phyloP scores from a whole-genome alignment of 2,797 vertebrate species.

The Acanthurus tractus region DNA sequence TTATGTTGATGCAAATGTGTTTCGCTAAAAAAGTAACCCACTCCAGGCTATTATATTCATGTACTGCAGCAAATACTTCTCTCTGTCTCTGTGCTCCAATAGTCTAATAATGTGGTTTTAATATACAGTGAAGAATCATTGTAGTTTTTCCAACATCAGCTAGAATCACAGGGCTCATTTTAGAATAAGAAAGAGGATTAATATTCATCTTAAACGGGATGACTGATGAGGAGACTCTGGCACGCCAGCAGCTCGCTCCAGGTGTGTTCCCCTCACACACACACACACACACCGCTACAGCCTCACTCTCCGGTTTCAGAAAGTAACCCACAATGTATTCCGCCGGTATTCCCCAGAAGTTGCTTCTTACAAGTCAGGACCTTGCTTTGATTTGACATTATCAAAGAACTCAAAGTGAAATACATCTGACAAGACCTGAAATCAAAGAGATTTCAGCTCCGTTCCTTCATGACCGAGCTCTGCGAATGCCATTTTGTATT shows the following conservation, averaged over 20 bases:
- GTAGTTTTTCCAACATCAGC: conserved; percentile 9
- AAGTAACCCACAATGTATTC: conserved; percentile 44
- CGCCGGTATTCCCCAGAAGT: conserved; percentile 57
- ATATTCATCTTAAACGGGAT: conserved; percentile 44
- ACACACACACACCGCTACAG: not conserved
- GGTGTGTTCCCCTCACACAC: conserved; percentile 36
- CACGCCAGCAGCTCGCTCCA: conserved; percentile 36
- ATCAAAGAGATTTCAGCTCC: conserved; percentile 74
- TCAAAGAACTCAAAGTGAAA: conserved; percentile 81
- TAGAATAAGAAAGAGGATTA: conserved; percentile 34
- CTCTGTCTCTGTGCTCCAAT: conserved; percentile 28
- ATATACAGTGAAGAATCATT: conserved; percentile 32
- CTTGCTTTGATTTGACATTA: conserved; percentile 82
- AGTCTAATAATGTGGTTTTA: conserved; percentile 40
- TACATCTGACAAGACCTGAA: conserved; percentile 74
- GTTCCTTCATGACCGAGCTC: conserved; percentile 59
- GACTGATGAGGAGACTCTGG: conserved; percentile 22
- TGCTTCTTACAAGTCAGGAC: conserved; percentile 65
- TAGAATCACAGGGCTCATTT: conserved; percentile 19
- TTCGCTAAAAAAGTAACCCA: conserved; percentile 38
- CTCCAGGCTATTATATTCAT: conserved; percentile 47
- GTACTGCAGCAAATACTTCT: conserved; percentile 48
- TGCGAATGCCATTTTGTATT: conserved; percentile 43
- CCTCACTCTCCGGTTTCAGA: conserved; percentile 35
- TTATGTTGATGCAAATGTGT: conserved; percentile 52